A percentile compares a stretch with the other conserved stretches of the same genome.
phyloP scores from a whole-genome alignment of 2,113 vertebrate species.

The Syngnathus floridae region DNA sequence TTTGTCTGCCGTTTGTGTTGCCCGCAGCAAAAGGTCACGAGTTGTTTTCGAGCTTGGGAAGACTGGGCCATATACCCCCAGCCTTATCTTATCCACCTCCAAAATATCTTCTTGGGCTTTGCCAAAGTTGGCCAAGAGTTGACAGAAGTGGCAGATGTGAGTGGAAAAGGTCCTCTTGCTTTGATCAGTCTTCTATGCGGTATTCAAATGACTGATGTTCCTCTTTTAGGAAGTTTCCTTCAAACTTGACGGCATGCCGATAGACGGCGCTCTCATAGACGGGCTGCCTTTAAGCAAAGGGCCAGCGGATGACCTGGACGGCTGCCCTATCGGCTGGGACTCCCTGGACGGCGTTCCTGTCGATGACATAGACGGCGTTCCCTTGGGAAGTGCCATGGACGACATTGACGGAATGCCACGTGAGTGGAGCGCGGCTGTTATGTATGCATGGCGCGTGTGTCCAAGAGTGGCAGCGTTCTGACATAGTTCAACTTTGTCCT shows the following conservation, averaged over 20 bases:
- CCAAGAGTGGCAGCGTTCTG: not conserved
- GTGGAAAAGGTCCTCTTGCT: conserved; percentile 1
- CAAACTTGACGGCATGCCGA: conserved; percentile 54
- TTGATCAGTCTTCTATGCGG: not conserved
- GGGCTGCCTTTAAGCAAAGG: conserved; percentile 49
- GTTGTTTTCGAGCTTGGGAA: conserved; percentile 76
- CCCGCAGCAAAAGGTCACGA: conserved; percentile 73
- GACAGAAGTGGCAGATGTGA: conserved; percentile 55
- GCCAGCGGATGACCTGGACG: conserved; percentile 68
- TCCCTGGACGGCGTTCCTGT: conserved; percentile 70
- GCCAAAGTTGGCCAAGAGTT: conserved; percentile 65
- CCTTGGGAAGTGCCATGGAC: conserved; percentile 59
- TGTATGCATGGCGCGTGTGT: not conserved
- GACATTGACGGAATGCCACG: conserved; percentile 77
- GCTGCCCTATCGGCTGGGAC: conserved; percentile 72
- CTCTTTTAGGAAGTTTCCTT: conserved; percentile 35
- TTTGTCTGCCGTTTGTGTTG: conserved; percentile 4
- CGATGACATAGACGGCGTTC: conserved; percentile 75
- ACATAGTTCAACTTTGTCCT: conserved; percentile 2
- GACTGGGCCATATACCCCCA: conserved; percentile 79
- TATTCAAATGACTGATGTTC: not conserved
- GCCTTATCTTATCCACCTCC: conserved; percentile 74
- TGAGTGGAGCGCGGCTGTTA: conserved; percentile 40
- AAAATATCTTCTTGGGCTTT: conserved; percentile 76
- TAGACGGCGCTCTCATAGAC: conserved; percentile 47